These are phyloP conservation scores for Ivindomyrus marchei DNA, from an alignment of 2,113 vertebrate genomes.

Conservation along the genomic window DNA sequence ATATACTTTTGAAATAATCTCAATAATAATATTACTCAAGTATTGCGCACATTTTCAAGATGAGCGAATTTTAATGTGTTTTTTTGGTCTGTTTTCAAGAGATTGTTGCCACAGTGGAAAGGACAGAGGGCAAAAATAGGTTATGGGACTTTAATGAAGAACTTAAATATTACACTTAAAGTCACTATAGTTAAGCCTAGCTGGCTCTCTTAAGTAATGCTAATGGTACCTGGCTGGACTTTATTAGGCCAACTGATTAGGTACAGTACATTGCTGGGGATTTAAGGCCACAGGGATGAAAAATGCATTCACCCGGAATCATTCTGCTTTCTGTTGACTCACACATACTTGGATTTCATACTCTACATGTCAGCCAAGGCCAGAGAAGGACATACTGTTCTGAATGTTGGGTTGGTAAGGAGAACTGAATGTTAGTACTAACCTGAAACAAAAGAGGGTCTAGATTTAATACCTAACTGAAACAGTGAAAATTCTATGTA, in stretches of 20 bases:
- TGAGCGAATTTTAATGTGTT: background rate
- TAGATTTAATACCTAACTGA: background rate
- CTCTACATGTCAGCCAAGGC: background rate
- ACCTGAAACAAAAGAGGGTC: background rate
- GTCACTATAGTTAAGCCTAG: background rate
- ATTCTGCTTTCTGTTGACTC: background rate
- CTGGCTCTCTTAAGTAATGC: background rate
- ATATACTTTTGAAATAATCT: background rate
- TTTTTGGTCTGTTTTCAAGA: background rate
- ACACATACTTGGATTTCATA: background rate
- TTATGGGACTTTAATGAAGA: background rate
- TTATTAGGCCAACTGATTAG: background rate
- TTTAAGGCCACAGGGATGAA: background rate
- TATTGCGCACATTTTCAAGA: background rate
- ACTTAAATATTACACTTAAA: background rate
- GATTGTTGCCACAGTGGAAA: background rate
- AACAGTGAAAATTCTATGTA: background rate
- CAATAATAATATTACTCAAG: too few species aligned
- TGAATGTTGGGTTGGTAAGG: background rate
- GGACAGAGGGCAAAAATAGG: background rate
- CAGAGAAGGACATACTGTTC: background rate
- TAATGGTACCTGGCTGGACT: background rate
- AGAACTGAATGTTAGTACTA: background rate
- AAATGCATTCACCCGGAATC: background rate
- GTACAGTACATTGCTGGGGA: background rate